These are phyloP conservation scores for Pyrgus malvae DNA, from an alignment of 2,888 invertebrate genomes.

Conservation along the genomic window DNA sequence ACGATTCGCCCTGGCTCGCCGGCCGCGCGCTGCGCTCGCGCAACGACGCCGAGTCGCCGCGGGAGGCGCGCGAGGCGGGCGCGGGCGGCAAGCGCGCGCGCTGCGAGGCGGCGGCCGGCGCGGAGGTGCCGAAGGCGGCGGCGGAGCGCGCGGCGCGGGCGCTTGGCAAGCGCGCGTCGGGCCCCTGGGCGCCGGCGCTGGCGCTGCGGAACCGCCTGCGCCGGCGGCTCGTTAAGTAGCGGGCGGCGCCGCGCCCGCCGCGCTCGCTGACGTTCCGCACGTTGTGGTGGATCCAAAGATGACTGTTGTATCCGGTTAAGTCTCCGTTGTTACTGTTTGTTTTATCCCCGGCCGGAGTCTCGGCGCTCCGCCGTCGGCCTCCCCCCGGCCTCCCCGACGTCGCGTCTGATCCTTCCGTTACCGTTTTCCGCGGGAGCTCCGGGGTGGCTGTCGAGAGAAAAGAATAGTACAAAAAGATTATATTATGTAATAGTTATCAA, in stretches of 20 bases:
- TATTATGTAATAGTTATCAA: slow-evolving; percentile 68
- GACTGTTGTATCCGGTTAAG: slow-evolving; percentile 66
- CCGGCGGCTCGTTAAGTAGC: slow-evolving; percentile 68
- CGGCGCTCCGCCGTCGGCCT: slow-evolving; percentile 17
- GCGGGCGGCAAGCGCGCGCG: slow-evolving; percentile 40
- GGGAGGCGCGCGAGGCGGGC: slow-evolving; percentile 24
- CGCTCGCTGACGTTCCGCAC: slow-evolving; percentile 34
- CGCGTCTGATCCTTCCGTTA: slow-evolving; percentile 30
- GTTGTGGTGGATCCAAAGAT: slow-evolving; percentile 62
- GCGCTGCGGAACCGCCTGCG: slow-evolving; percentile 71
- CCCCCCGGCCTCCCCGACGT: slow-evolving; percentile 22
- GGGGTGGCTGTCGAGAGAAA: slow-evolving; percentile 49
- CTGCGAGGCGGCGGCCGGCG: slow-evolving; percentile 46
- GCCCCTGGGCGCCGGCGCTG: slow-evolving; percentile 67
- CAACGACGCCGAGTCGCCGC: slow-evolving; percentile 39
- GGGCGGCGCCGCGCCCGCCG: slow-evolving; percentile 24
- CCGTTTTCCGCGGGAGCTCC: slow-evolving; percentile 22
- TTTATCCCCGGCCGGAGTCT: slow-evolving; percentile 34
- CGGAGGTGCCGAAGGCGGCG: slow-evolving; percentile 30
- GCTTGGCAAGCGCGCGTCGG: slow-evolving; percentile 40
- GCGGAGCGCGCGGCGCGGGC: slow-evolving; percentile 39
- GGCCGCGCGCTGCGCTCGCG: slow-evolving; percentile 45
- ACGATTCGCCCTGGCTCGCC: slow-evolving; percentile 38
- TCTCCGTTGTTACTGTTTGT: slow-evolving; percentile 59
- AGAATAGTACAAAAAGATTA: slow-evolving; percentile 75